These are phyloP conservation scores for Porphyrio hochstetteri DNA, from an alignment of 2,113 vertebrate genomes.

Conservation along the genomic window DNA sequence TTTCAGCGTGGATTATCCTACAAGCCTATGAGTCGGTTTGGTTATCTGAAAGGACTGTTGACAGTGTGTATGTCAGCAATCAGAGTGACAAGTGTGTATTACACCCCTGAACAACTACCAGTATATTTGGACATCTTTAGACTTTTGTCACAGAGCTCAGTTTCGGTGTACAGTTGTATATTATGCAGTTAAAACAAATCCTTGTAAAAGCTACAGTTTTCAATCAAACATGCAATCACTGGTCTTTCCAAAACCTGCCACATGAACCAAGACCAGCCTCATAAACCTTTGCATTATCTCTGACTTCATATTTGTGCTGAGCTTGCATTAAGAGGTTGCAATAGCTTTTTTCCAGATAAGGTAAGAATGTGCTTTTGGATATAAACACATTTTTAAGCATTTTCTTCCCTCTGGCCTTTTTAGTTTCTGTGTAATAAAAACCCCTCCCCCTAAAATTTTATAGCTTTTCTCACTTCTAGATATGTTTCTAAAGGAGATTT, in stretches of 20 bases:
- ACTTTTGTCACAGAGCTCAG: neutral
- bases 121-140: neutral
- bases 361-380: neutral
- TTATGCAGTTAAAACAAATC: neutral
- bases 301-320: neutral
- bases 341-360: neutral
- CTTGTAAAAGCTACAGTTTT: neutral
- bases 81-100: neutral
- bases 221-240: neutral
- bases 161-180: neutral
- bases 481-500: neutral
- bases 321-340: neutral
- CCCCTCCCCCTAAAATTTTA: neutral
- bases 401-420: neutral
- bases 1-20: neutral
- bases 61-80: neutral
- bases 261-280: neutral
- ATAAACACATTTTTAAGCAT: neutral
- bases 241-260: neutral
- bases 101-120: neutral
- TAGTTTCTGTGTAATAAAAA: neutral
- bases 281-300: conserved; percentile 1
- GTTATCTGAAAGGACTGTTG: neutral
- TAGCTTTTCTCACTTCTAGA: neutral
- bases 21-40: neutral